A percentile compares a stretch with the other conserved stretches of the same genome.
Conservation (phyloP, 2,797 vertebrate genomes). For the Lepilemur septentrionalis region DNA sequence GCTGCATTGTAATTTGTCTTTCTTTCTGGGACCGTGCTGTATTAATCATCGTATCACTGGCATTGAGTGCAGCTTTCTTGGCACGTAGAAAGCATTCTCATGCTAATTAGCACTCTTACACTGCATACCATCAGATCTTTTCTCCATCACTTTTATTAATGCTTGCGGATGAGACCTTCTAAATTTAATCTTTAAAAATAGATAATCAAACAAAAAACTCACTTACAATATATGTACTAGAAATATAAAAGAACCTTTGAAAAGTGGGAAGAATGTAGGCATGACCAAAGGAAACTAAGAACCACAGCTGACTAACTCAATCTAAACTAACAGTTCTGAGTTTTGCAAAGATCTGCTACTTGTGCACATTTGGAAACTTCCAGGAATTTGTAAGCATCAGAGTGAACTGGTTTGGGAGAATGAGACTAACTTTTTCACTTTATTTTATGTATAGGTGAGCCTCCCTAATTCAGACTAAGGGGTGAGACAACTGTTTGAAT, state of each 20-base stretch:
- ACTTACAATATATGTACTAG: background rate
- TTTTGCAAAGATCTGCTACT: background rate
- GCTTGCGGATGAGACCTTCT: background rate
- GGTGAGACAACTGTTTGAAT: background rate
- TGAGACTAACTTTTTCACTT: background rate
- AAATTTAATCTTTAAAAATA: conserved; percentile 39
- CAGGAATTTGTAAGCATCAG: background rate
- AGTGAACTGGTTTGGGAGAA: background rate
- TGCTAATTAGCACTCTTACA: background rate
- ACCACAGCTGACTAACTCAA: background rate
- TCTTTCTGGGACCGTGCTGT: background rate
- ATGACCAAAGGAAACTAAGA: background rate
- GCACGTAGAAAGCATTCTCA: background rate
- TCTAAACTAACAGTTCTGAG: background rate
- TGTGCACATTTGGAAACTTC: background rate
- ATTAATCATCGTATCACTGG: background rate
- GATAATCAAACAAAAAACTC: background rate
- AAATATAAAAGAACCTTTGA: background rate
- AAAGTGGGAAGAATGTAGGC: background rate
- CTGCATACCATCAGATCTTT: conserved; percentile 63
- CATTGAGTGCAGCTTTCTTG: background rate
- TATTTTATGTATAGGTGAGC: background rate
- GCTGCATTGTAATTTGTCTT: background rate
- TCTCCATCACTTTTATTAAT: conserved; percentile 41
- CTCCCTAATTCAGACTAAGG: background rate